A percentile compares a stretch with the other conserved stretches of the same genome.
Conservation (phyloP, 2,113 vertebrate genomes). For the Monopterus albus region DNA sequence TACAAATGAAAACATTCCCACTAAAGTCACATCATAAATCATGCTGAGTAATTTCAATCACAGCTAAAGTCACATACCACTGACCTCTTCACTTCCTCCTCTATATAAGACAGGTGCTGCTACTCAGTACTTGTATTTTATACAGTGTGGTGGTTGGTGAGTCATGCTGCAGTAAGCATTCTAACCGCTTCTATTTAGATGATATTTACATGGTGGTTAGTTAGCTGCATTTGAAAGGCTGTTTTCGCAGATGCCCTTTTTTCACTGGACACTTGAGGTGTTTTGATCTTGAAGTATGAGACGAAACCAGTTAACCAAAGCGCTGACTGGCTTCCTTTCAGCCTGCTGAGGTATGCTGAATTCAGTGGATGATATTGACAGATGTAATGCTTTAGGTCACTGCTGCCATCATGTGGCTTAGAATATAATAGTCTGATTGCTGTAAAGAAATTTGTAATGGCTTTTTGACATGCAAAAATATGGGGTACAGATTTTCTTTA, state of each 20-base stretch:
- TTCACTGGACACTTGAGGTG: neutral
- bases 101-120: neutral
- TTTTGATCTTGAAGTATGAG: conserved; percentile 8
- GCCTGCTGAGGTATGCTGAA: neutral
- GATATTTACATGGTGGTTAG: conserved; percentile 5
- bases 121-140: neutral
- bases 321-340: conserved; percentile 13
- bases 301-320: conserved; percentile 44
- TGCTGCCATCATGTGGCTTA: conserved; percentile 63
- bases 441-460: neutral
- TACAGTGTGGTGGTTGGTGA: neutral
- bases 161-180: neutral
- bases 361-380: neutral
- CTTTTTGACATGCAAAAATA: neutral
- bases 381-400: neutral
- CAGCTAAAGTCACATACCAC: neutral
- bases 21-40: no score
- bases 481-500: neutral
- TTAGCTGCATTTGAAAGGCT: neutral
- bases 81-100: neutral
- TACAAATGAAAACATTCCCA: no score
- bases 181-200: neutral
- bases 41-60: neutral
- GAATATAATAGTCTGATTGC: neutral
- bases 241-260: conserved; percentile 3